Evolutionary conservation across 2,113 vertebrate species (phyloP).

Genomic region (Drymodes brunneopygia): DNA sequence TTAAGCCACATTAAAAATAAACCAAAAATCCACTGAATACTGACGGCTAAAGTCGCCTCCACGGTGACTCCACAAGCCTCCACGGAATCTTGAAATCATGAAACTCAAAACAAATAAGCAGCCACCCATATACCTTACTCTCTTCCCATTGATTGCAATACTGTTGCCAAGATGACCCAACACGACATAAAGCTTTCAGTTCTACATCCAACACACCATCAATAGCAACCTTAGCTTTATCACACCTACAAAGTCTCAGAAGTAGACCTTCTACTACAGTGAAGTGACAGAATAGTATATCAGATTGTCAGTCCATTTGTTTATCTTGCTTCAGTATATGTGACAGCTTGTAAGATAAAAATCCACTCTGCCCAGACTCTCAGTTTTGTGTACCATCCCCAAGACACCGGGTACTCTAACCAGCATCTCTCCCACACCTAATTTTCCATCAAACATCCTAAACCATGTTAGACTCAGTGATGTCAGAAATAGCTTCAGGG

Average conservation of each 20-base stretch:
- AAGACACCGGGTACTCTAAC: neutral
- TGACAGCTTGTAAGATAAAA: neutral
- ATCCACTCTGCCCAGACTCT: neutral
- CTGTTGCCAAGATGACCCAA: neutral
- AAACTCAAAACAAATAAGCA: neutral
- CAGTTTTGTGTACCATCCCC: neutral
- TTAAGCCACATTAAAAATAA: neutral
- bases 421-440: neutral
- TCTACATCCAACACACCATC: neutral
- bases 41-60: neutral
- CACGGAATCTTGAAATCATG: neutral
- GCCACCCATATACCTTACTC: neutral
- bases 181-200: neutral
- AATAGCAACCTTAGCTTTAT: neutral
- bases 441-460: neutral
- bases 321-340: neutral
- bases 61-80: neutral
- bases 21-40: neutral
- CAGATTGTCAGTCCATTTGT: neutral
- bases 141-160: neutral
- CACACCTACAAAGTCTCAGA: neutral
- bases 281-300: neutral
- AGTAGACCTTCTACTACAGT: neutral
- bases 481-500: constrained; percentile 37
- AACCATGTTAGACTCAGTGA: neutral